phyloP scores from a whole-genome alignment of 2,888 invertebrate genomes.

The Syritta pipiens region DNA sequence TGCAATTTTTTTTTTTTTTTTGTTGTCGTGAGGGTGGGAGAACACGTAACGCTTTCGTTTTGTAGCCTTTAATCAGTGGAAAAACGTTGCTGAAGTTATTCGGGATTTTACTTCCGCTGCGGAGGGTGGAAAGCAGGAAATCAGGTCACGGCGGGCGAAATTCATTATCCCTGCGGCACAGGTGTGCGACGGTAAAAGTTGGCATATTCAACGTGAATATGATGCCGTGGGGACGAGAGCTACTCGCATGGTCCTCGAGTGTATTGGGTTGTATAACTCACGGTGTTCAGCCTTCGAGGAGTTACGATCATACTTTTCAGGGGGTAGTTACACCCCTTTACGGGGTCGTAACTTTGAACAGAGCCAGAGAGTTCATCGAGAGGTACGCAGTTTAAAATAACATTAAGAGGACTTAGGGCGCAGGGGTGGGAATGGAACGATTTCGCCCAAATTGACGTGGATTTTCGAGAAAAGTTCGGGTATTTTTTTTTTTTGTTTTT shows the following conservation, averaged over 20 bases:
- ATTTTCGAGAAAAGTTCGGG: no score
- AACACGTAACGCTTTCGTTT: conserved; percentile 15
- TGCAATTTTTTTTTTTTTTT: conserved; percentile 12
- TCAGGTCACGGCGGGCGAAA: conserved; percentile 46
- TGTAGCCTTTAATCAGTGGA: conserved; percentile 49
- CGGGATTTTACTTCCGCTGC: conserved; percentile 25
- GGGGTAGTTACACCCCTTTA: no score
- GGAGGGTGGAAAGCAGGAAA: conserved; percentile 30
- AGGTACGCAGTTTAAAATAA: no score
- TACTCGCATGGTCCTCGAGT: background rate
- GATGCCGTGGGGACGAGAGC: conserved; percentile 40
- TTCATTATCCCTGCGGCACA: conserved; percentile 55
- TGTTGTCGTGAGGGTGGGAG: no score
- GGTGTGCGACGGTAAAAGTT: conserved; percentile 40
- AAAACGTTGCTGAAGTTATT: conserved; percentile 19
- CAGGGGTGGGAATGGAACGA: no score
- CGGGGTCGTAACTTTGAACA: no score
- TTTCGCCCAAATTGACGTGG: no score
- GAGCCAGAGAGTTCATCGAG: no score
- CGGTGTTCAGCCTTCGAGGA: no score
- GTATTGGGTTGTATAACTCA: background rate
- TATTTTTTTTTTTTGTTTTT: no score
- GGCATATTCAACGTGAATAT: conserved; percentile 28
- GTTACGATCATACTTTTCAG: no score
- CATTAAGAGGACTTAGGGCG: no score